phyloP scores from a whole-genome alignment of 1,140 invertebrate species.

The Scaptomyza montana region DNA sequence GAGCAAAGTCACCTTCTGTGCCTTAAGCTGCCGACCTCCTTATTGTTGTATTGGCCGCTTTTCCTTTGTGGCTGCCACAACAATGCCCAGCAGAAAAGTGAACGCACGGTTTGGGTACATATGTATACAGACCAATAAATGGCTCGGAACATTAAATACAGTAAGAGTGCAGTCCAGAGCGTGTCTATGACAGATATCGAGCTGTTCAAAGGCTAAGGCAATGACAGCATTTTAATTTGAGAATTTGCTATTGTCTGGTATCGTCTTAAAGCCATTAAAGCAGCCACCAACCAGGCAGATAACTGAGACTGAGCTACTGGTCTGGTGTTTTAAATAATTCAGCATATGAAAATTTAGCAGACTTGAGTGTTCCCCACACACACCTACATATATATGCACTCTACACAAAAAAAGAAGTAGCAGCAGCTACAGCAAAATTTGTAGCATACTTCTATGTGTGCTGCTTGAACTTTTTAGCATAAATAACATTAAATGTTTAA shows the following conservation, averaged over 20 bases:
- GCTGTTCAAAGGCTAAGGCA: constrained; percentile 68
- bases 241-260: constrained; percentile 16
- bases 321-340: constrained; percentile 71
- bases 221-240: constrained; percentile 67
- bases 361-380: constrained; percentile 50
- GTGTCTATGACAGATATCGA: constrained; percentile 71
- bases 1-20: constrained; percentile 53
- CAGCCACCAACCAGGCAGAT: constrained; percentile 20
- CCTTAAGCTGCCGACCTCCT: constrained; percentile 60
- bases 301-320: constrained; percentile 42
- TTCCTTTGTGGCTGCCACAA: constrained; percentile 52
- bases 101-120: neutral
- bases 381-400: neutral
- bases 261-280: constrained; percentile 61
- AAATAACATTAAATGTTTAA: constrained; percentile 72
- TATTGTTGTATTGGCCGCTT: constrained; percentile 32
- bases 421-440: constrained; percentile 29
- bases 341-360: constrained; percentile 72
- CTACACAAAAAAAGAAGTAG: neutral
- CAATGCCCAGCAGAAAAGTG: constrained; percentile 17
- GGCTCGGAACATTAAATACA: constrained; percentile 67
- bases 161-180: constrained; percentile 63
- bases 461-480: constrained; percentile 66
- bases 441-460: constrained; percentile 52
- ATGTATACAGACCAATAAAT: constrained; percentile 52